A percentile compares a stretch with the other conserved stretches of the same genome.
phyloP scores from a whole-genome alignment of 2,888 invertebrate genomes.

The Scaptomyza tumidula region DNA sequence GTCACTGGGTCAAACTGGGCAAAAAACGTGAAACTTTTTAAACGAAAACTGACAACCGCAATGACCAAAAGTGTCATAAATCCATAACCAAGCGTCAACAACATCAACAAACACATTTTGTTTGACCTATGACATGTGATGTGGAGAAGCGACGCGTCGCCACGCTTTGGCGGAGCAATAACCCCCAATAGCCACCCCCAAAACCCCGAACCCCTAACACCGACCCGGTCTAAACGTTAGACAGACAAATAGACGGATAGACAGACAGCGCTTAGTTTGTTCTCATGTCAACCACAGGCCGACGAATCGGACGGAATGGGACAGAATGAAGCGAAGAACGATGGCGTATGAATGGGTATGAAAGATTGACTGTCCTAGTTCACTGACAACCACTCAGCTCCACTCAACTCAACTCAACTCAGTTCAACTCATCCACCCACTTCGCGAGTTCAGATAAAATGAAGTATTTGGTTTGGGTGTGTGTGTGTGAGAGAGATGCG shows the following conservation, averaged over 20 bases:
- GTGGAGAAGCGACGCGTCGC: slow-evolving; percentile 26
- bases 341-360: slow-evolving; percentile 30
- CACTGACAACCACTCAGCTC: slow-evolving; percentile 53
- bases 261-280: slow-evolving; percentile 47
- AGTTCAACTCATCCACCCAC: slow-evolving; percentile 36
- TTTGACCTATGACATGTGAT: slow-evolving; percentile 78
- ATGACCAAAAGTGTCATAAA: slow-evolving; percentile 79
- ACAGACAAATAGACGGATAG: slow-evolving; percentile 46
- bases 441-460: slow-evolving; percentile 68
- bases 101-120: slow-evolving; percentile 77
- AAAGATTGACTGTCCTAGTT: slow-evolving; percentile 52
- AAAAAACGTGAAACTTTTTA: slow-evolving; percentile 55
- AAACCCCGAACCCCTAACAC: neutral
- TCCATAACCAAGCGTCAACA: slow-evolving; percentile 80
- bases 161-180: slow-evolving; percentile 72
- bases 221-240: slow-evolving; percentile 41
- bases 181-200: slow-evolving; percentile 60
- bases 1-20: slow-evolving; percentile 12
- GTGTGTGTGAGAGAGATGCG: slow-evolving; percentile 54
- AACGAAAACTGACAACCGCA: slow-evolving; percentile 77
- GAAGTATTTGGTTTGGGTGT: slow-evolving; percentile 64
- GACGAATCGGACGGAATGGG: slow-evolving; percentile 37
- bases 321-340: neutral
- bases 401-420: slow-evolving; percentile 31
- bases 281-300: slow-evolving; percentile 76